Base-by-base conservation (phyloP, 2,888 invertebrate species). In the Anagyrus pseudococci region DNA sequence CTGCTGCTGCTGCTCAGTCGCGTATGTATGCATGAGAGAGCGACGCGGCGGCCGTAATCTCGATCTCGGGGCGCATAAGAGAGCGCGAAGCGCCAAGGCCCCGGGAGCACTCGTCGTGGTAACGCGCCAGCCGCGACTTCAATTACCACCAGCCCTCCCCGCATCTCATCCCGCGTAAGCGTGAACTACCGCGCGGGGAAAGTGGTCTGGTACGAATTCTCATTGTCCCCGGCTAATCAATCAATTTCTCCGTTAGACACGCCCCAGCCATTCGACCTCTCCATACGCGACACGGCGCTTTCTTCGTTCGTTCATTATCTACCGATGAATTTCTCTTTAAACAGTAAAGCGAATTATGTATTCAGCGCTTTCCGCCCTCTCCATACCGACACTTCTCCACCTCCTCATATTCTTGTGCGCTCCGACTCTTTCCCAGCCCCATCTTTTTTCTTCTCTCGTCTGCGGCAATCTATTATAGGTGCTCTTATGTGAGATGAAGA, bases 211-310 rank as follows among this genome's bases (percentile, higher is more conserved):
- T 20, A 15, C 43, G 33, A 25, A 40, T 40, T 37, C 48, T 59
- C 58, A 64, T 64, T 64, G 59, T 64, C 64, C 64, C 23, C 52
- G 43, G 47, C 40, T 10, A n/a, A 64, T 64, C 65, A 58, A 65
- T 62, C 62, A 55, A 58, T 53, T 58, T 50, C 54, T 33, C 37
- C 37, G n/a, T 41, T 25, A 6, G n/a, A 22, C 48, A n/a, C n/a
- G 29, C 19, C n/a, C 48, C 13, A 10, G 22, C 19, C 4, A 26
- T 41, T 2, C 26, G 4, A 17, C 6, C 13, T 22, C 22, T 33
- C 22, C 46, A 4, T 17, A 4, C 33, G 4, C 22, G 7, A 19
- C 40, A 19, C 22, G 29, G 29, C 29, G 29, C 29, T 44, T 52
- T 52, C 43, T 55, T 63, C 63, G n/a, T n/a, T n/a, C n/a, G n/a